Conservation (phyloP, 2,797 vertebrate species). For the Enteromius treurensis region DNA sequence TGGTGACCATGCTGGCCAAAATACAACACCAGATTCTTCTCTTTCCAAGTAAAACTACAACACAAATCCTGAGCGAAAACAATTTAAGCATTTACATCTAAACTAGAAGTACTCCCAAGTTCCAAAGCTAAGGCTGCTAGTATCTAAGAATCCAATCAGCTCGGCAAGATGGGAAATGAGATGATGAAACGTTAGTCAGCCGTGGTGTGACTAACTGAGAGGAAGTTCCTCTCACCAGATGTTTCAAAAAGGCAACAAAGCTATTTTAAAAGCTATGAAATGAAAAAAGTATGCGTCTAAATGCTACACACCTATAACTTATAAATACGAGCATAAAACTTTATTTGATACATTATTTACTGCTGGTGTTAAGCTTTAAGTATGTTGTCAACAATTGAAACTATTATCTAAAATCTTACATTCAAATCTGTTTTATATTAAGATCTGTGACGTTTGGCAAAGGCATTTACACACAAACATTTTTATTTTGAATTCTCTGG, state of each 20-base stretch:
- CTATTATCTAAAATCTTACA: background rate
- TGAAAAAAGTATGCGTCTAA: background rate
- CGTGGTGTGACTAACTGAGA: background rate
- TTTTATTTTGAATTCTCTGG: constrained; percentile 17
- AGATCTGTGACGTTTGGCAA: background rate
- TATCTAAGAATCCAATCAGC: constrained; percentile 8
- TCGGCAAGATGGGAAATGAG: constrained; percentile 21
- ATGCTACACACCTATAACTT: background rate
- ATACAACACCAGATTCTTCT: constrained; percentile 16
- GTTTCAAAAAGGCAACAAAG: background rate
- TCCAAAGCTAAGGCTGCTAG: background rate
- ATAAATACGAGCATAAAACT: background rate
- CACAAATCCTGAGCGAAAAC: background rate
- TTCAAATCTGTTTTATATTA: constrained; percentile 7
- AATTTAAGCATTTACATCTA: background rate
- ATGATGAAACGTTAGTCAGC: constrained; percentile 46
- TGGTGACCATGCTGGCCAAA: background rate
- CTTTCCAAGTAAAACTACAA: background rate
- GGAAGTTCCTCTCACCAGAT: background rate
- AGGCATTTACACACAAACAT: constrained; percentile 34
- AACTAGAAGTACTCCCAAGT: background rate
- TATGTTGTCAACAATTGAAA: background rate
- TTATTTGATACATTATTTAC: background rate
- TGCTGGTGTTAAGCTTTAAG: background rate
- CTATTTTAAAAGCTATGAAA: background rate